phyloP scores from a whole-genome alignment of 2,113 vertebrate genomes.

The Coptodon rendalli region DNA sequence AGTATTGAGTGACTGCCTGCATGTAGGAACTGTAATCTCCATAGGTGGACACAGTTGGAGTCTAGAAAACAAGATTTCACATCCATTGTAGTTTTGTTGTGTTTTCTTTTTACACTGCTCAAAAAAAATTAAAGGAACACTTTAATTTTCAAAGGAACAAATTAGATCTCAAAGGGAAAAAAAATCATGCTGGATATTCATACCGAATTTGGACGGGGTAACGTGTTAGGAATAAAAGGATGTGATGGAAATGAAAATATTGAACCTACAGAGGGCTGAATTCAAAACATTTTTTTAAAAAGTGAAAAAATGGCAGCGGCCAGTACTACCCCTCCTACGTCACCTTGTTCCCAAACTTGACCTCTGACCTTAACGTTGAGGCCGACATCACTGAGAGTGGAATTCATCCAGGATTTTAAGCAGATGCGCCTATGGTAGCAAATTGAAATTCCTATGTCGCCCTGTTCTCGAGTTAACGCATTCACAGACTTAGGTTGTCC shows the following conservation, averaged over 20 bases:
- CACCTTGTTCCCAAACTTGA: too few species aligned
- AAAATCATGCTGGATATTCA: background rate
- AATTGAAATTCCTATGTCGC: too few species aligned
- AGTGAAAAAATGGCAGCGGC: background rate
- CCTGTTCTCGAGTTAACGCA: too few species aligned
- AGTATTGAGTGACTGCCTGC: constrained; percentile 75
- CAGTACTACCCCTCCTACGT: background rate
- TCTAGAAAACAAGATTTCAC: constrained; percentile 43
- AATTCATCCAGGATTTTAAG: too few species aligned
- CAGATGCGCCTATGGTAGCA: too few species aligned
- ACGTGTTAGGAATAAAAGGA: background rate
- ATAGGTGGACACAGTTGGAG: constrained; percentile 56
- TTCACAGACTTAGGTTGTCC: background rate
- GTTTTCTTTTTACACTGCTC: background rate
- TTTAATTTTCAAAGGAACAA: background rate
- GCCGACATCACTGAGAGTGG: too few species aligned
- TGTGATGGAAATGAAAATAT: background rate
- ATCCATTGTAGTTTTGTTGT: background rate
- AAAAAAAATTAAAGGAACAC: background rate
- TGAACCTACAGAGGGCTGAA: background rate
- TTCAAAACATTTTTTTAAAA: fast-evolving
- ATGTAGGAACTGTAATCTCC: constrained; percentile 76
- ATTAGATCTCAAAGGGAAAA: background rate
- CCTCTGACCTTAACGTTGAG: too few species aligned
- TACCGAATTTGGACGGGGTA: background rate